Percentiles rank a stretch among this genome's conserved stretches.
These are phyloP conservation scores for Rhipidura dahli DNA, from an alignment of 2,113 vertebrate genomes.

Conservation along the genomic window DNA sequence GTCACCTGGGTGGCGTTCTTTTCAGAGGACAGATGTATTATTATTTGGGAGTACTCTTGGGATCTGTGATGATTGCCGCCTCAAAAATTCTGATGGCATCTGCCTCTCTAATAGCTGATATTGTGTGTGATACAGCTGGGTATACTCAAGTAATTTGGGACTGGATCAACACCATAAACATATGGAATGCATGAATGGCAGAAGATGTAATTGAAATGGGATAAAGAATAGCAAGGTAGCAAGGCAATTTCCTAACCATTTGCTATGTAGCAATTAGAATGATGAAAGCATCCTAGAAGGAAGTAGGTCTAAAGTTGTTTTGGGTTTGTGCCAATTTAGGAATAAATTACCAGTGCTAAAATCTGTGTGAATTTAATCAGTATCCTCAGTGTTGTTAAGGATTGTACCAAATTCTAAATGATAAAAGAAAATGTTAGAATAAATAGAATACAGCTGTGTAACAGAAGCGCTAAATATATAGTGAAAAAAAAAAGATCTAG, in stretches of 20 bases:
- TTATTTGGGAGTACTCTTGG: background rate
- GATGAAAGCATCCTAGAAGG: background rate
- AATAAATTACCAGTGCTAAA: background rate
- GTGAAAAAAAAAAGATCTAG: background rate
- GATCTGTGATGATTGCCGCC: background rate
- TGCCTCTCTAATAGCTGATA: background rate
- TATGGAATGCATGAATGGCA: background rate
- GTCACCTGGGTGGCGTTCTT: background rate
- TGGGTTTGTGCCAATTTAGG: background rate
- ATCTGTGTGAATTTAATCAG: background rate
- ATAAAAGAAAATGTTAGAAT: background rate
- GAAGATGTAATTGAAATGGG: background rate
- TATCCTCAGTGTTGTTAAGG: background rate
- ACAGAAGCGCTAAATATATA: background rate
- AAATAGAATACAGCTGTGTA: background rate
- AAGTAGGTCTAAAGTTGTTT: background rate
- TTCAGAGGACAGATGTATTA: background rate
- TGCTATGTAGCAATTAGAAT: background rate
- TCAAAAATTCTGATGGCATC: background rate
- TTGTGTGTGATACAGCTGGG: background rate
- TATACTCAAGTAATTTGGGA: background rate
- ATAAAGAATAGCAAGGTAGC: background rate
- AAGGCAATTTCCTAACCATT: background rate
- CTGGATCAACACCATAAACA: background rate
- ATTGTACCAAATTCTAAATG: background rate